Conservation (phyloP, 2,888 invertebrate species). For the Phytoseiulus persimilis region DNA sequence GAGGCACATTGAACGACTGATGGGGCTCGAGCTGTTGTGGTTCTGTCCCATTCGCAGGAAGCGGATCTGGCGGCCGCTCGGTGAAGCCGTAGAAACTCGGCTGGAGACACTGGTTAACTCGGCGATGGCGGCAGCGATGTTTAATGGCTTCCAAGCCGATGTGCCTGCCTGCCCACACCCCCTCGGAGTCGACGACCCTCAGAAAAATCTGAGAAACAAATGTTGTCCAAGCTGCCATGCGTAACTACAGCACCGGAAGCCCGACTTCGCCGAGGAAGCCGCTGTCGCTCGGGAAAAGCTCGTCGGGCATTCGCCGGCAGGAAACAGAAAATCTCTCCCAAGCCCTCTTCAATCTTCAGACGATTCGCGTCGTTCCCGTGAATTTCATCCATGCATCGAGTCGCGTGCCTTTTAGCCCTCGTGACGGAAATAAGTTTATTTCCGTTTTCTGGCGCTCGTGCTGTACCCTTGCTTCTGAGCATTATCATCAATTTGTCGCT, state of each 20-base stretch:
- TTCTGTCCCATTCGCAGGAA: not conserved
- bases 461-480: not conserved
- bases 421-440: not conserved
- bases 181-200: not conserved
- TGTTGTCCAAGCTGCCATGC: not conserved
- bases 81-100: not conserved
- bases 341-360: not conserved
- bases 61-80: not conserved
- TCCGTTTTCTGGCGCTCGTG: no score
- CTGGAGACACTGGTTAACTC: not conserved
- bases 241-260: not conserved
- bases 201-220: not conserved
- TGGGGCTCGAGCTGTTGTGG: not conserved
- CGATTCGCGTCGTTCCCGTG: not conserved
- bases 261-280: not conserved
- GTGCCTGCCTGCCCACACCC: not conserved
- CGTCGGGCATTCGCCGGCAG: not conserved
- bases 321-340: not conserved
- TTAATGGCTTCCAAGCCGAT: not conserved
- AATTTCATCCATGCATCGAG: not conserved
- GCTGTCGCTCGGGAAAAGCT: not conserved
- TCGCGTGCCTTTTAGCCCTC: not conserved
- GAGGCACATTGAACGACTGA: not conserved
- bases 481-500: not conserved
- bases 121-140: not conserved